Conservation (phyloP, 2,888 invertebrate genomes). For the Serripes groenlandicus region DNA sequence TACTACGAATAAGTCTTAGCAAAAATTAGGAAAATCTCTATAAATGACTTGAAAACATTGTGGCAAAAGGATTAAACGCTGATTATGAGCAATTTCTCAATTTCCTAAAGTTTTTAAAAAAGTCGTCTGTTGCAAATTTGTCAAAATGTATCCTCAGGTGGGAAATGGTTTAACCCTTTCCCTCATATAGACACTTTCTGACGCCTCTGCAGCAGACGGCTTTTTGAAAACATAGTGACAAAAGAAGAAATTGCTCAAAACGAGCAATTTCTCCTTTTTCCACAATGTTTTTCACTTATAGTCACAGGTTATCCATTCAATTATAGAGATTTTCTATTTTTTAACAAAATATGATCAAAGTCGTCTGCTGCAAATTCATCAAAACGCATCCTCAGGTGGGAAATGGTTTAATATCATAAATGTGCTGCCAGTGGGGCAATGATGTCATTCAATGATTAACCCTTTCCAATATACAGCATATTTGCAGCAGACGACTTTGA, state of each 20-base stretch:
- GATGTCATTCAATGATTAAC: too few species aligned
- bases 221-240: not conserved
- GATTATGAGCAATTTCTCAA: not conserved
- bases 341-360: too few species aligned
- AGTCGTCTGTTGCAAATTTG: not conserved
- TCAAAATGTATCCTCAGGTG: not conserved
- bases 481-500: not conserved
- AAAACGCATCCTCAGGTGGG: too few species aligned
- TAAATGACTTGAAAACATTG: constrained; percentile 4
- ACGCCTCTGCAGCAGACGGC: too few species aligned
- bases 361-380: too few species aligned
- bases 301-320: too few species aligned
- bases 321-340: too few species aligned
- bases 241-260: constrained; percentile 4
- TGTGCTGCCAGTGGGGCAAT: too few species aligned
- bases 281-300: not conserved
- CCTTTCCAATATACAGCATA: not conserved
- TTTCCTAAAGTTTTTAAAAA: not conserved
- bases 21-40: not conserved
- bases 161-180: not conserved
- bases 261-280: constrained; percentile 10
- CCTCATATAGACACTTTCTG: too few species aligned
- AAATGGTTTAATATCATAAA: too few species aligned
- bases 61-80: not conserved
- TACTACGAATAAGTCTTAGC: not conserved